Evolutionary conservation across 2,888 invertebrate genomes (phyloP), one percentile per base, ranked within the genome.

Genomic region (Chironomus riparius): DNA sequence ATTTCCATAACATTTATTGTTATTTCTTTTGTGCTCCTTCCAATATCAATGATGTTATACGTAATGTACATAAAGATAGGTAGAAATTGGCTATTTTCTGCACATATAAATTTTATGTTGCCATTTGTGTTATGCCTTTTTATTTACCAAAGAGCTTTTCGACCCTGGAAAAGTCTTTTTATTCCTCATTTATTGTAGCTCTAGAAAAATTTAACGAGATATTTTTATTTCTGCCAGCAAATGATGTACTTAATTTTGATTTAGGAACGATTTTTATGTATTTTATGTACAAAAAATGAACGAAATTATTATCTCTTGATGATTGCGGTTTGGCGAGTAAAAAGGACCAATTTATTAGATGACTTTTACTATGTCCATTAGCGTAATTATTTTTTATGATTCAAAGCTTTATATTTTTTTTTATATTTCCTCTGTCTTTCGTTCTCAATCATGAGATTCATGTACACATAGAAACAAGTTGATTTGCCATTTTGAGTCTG

Each of bases 231-330:
- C 47, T 13, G 15, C 68, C 68, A 68, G 10, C 18, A 74, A 74
- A 74, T 48, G 74, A 74, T 74, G 74, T 61, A 74, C 74, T 74
- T 68, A 74, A 74, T 68, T 74, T 74, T 74, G 74, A 74, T 74
- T 74, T 74, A 74, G 62, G 74, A 72, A 72, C 72, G 56, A 61
- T 65, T 74, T 73, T 74, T 62, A 24, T 47, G 65, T n/a, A 62
- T 24, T 47, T 74, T 62, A 50, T 56, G n/a, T 47, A 68, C 62
- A 28, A 15, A 74, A 18, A 21, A 68, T 38, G 65, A 48, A 74
- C 68, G 38, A 68, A 68, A 74, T 74, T 74, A 74, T 74, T 13
- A 24, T 68, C 68, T 74, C 74, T 47, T 74, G 74, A 74, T 74
- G 65, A 68, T n/a, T 74, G 74, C 74, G 74, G 74, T 74, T n/a